Conservation (phyloP, 23 tunicate genomes). For the Diplosoma virens region DNA sequence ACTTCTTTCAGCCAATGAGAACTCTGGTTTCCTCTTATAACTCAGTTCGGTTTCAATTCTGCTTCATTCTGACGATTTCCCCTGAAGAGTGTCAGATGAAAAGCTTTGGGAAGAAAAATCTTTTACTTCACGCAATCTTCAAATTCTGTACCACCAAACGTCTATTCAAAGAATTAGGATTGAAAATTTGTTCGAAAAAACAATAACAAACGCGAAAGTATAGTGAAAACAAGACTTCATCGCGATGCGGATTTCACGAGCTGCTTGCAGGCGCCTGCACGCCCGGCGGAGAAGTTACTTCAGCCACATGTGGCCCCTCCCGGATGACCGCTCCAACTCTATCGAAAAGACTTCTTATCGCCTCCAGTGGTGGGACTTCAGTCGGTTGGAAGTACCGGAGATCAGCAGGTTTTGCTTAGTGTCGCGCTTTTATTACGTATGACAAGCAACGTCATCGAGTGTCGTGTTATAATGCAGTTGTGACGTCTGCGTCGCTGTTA, state of each 20-base stretch:
- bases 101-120: too few relatives aligned
- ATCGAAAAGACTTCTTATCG: conserved; percentile 42
- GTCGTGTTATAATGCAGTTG: conserved; percentile 31
- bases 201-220: too few relatives aligned
- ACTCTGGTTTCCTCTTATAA: too few relatives aligned
- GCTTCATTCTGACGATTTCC: too few relatives aligned
- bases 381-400: conserved; percentile 62
- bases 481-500: conserved; percentile 52
- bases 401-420: conserved; percentile 59
- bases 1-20: too few relatives aligned
- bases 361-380: conserved; percentile 91
- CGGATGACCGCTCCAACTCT: not conserved
- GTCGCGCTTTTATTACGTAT: not conserved
- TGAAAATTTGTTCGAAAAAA: too few relatives aligned
- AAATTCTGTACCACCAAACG: too few relatives aligned
- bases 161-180: too few relatives aligned
- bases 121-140: too few relatives aligned
- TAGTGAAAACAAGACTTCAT: not conserved
- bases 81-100: too few relatives aligned
- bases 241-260: not conserved
- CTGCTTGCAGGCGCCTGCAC: not conserved
- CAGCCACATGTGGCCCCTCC: not conserved
- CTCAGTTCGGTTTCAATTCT: too few relatives aligned
- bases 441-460: not conserved
- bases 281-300: not conserved